Evolutionary conservation across 2,113 vertebrate genomes (phyloP).

Genomic region (Pomatorhinus ruficollis): DNA sequence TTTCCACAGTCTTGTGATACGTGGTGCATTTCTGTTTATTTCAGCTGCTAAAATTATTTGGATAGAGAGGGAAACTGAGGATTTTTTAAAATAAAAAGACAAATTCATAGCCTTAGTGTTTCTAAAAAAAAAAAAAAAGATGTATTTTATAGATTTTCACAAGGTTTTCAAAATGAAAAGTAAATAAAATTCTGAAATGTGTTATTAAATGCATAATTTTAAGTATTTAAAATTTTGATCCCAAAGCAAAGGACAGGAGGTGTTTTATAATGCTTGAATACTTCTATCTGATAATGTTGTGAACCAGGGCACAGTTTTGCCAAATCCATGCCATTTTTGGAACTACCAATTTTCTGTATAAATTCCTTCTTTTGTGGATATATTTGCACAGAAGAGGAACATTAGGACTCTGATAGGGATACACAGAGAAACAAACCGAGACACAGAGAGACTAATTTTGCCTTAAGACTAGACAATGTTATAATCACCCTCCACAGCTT

Average conservation of each 20-base stretch:
- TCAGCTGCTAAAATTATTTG: background rate
- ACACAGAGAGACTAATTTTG: background rate
- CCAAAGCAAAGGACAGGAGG: background rate
- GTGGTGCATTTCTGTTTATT: background rate
- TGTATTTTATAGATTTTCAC: background rate
- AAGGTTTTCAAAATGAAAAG: background rate
- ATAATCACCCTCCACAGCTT: slow-evolving; percentile 18
- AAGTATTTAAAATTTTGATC: background rate
- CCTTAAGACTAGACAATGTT: slow-evolving; percentile 28
- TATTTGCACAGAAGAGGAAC: background rate
- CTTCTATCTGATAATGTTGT: background rate
- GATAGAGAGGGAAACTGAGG: background rate
- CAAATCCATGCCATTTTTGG: background rate
- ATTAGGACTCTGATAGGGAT: background rate
- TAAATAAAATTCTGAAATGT: background rate
- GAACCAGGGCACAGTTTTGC: background rate
- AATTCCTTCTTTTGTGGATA: background rate
- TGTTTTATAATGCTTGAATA: background rate
- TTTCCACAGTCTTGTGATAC: background rate
- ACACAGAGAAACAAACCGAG: background rate
- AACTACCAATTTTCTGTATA: background rate
- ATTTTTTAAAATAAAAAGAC: background rate
- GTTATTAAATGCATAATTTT: background rate
- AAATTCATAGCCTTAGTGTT: background rate
- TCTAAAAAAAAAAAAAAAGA: background rate